These are phyloP conservation scores for Leptobrachium leishanense DNA, from an alignment of 2,113 vertebrate genomes.

Conservation along the genomic window DNA sequence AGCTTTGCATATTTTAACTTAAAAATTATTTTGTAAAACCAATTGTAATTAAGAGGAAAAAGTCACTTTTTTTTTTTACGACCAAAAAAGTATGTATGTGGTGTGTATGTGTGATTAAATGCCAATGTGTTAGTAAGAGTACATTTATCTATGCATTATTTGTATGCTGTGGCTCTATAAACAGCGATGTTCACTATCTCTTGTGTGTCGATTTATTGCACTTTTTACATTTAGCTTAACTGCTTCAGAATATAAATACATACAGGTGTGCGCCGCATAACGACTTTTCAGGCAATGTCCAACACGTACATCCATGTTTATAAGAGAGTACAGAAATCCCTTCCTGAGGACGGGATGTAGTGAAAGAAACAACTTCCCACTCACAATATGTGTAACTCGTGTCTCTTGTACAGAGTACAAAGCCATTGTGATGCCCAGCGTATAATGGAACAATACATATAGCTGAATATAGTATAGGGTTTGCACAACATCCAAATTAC, in stretches of 20 bases:
- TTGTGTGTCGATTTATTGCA: constrained; percentile 74
- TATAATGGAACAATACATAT: no score
- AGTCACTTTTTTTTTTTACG: constrained; percentile 67
- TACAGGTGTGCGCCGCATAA: no score
- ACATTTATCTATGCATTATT: constrained; percentile 94
- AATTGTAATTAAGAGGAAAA: constrained; percentile 51
- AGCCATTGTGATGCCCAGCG: no score
- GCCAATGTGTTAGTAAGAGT: constrained; percentile 63
- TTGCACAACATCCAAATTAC: no score
- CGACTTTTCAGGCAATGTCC: no score
- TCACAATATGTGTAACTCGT: no score
- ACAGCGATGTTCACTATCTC: constrained; percentile 72
- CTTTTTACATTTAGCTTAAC: constrained; percentile 71
- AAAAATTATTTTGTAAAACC: constrained; percentile 56
- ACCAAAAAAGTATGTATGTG: constrained; percentile 80
- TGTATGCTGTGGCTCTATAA: constrained; percentile 67
- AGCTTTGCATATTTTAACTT: constrained; percentile 58
- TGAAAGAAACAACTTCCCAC: no score
- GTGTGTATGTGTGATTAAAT: constrained; percentile 53
- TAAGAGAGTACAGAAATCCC: no score
- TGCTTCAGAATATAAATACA: constrained; percentile 72
- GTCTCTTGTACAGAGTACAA: no score
- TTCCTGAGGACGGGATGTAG: no score
- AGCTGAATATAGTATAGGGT: no score
- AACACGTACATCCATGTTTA: no score